phyloP scores from a whole-genome alignment of 1,140 invertebrate species.

The Leptinotarsa undecemlineata region DNA sequence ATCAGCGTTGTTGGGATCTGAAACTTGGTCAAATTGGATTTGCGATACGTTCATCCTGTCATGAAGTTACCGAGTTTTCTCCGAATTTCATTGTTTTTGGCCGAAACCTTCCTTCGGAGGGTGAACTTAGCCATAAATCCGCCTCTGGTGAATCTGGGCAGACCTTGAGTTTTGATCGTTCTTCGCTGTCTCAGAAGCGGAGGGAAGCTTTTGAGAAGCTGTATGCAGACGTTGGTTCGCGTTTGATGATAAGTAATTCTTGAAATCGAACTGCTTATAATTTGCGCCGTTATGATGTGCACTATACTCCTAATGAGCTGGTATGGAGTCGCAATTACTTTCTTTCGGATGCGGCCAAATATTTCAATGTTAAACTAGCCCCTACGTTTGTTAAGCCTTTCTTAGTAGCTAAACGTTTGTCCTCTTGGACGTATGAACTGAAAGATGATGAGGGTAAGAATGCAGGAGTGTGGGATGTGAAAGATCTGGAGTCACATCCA shows the following conservation, averaged over 20 bases:
- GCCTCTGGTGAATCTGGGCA: neutral
- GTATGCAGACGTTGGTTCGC: neutral
- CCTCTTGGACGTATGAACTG: no score
- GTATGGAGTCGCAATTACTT: slow-evolving; percentile 31
- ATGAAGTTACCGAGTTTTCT: slow-evolving; percentile 1
- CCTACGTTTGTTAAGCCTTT: neutral
- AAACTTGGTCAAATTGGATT: slow-evolving; percentile 5
- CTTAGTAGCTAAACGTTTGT: no score
- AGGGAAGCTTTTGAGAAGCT: neutral
- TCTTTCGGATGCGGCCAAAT: slow-evolving; percentile 32
- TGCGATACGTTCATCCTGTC: slow-evolving; percentile 13
- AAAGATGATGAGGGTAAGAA: no score
- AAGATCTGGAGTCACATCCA: no score
- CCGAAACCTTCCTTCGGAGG: slow-evolving; percentile 1
- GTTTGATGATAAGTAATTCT: neutral
- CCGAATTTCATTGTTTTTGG: slow-evolving; percentile 22
- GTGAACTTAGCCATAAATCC: neutral
- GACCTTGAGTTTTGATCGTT: neutral
- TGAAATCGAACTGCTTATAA: neutral
- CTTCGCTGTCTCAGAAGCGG: neutral
- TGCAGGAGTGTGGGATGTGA: no score
- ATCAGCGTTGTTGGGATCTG: slow-evolving; percentile 35
- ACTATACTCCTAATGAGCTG: slow-evolving; percentile 10
- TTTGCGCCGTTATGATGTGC: neutral
- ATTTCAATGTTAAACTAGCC: neutral